Evolutionary conservation across 2,888 invertebrate species (phyloP).

Genomic region (Diachrysia chrysitis): DNA sequence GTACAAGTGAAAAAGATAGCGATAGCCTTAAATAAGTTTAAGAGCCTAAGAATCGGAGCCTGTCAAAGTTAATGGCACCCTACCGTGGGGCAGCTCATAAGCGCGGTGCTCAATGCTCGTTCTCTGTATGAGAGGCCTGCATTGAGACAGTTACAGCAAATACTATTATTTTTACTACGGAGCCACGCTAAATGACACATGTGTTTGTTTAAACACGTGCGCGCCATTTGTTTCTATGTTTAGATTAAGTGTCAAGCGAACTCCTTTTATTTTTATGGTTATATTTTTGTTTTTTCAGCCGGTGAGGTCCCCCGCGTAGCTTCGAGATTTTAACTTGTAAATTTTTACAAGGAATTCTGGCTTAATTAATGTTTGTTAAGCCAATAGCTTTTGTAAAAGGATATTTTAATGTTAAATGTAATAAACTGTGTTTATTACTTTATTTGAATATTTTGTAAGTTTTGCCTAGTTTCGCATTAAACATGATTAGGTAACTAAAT

Average conservation of each 20-base stretch:
- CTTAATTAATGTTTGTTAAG: too few relatives aligned
- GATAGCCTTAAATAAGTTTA: too few relatives aligned
- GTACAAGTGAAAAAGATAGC: too few relatives aligned
- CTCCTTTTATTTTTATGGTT: background rate
- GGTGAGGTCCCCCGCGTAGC: background rate
- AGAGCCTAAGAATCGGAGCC: too few relatives aligned
- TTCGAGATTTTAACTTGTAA: background rate
- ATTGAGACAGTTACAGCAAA: background rate
- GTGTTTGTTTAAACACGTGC: background rate
- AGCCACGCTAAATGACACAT: constrained; percentile 4
- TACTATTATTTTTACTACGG: background rate
- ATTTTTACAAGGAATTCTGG: background rate
- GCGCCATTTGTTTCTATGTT: constrained; percentile 1
- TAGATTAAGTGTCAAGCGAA: background rate
- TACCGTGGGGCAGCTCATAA: background rate
- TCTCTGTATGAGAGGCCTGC: too few relatives aligned
- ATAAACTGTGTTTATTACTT: background rate
- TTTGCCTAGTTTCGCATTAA: too few relatives aligned
- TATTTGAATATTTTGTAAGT: background rate
- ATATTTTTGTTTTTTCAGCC: background rate
- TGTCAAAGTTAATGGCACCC: too few relatives aligned
- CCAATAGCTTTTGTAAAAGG: background rate
- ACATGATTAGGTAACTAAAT: too few relatives aligned
- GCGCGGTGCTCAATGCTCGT: background rate
- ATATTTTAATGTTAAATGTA: background rate